Evolutionary conservation across 2,113 vertebrate species (phyloP).

Genomic region (Trichechus manatus): DNA sequence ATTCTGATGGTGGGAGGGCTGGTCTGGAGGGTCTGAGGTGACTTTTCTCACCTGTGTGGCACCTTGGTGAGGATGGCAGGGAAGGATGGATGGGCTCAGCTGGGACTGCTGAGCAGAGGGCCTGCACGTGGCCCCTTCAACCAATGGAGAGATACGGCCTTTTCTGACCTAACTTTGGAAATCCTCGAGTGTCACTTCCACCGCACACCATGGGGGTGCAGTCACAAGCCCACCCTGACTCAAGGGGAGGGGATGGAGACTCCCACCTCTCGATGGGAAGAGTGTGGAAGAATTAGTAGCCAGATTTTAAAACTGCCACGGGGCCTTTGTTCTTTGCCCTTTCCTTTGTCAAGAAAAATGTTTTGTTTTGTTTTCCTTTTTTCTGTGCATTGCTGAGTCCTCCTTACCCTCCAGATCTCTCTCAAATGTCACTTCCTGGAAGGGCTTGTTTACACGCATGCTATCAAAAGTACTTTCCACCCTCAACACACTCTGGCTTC

Average conservation of each 20-base stretch:
- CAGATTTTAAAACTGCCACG: neutral
- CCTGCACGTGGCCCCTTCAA: neutral
- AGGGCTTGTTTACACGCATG: neutral
- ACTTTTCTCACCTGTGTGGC: neutral
- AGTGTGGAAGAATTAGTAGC: neutral
- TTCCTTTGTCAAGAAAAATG: neutral
- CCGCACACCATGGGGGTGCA: rapidly evolving
- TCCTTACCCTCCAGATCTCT: too few species aligned
- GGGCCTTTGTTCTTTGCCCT: neutral
- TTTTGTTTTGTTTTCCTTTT: neutral
- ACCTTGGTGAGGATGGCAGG: neutral
- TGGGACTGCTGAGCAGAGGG: neutral
- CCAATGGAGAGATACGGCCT: neutral
- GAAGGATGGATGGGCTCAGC: neutral
- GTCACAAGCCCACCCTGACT: too few species aligned
- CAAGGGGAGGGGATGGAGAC: neutral
- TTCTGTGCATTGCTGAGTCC: neutral
- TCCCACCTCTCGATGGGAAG: too few species aligned
- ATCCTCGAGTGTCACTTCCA: neutral
- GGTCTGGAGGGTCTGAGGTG: rapidly evolving
- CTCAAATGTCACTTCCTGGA: rapidly evolving
- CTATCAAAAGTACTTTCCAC: rapidly evolving
- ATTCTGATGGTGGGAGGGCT: rapidly evolving
- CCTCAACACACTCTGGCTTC: rapidly evolving
- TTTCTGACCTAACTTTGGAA: neutral